Base-by-base conservation (phyloP, 2,888 invertebrate genomes). In the Laothoe populi region DNA sequence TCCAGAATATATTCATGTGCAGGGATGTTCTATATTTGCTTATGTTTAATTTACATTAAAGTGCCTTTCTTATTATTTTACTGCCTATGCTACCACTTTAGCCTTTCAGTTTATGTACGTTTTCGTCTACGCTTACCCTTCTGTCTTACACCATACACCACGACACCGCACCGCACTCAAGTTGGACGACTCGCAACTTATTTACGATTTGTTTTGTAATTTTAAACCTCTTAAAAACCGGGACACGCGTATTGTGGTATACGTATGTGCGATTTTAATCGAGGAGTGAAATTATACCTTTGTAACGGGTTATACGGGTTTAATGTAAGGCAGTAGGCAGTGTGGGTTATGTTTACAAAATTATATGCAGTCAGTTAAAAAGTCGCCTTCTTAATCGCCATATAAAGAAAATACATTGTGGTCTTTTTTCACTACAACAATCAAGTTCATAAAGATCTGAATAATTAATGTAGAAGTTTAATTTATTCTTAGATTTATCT, bases 151-250 rank as follows among this genome's bases (percentile, higher is more conserved):
- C 65, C 71, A 64, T 11, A 0, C 58, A 58, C 60, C 63, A 53
- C 64, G 62, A 64, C 64, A 67, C 8, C 65, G 53, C 66, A 64
- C 72, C 68, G 70, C 70, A 73, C 70, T 73, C 70, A 71, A 65
- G 61, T 53, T 61, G 45, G 59, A 66, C 70, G 66, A 70, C 73
- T 76, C 68, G 70, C 69, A 67, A 72, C 70, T 69, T 64, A 64
- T 71, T 78, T 73, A 75, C 63, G 72, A 64, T 73, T 71, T 75
- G 69, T 74, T 73, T 70, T 72, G 65, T 70, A 70, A 58, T 46
- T 53, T 60, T 45, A 63, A 71, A 66, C 62, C 64, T 58, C 66
- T 65, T 61, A 65, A 64, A 68, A 70, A 66, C 42, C 67, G 61
- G 66, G 57, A 71, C 70, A 66, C 67, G 65, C 62, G 65, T 59